Evolutionary conservation across 2,888 invertebrate species (phyloP).

Genomic region (Heliconius erato): DNA sequence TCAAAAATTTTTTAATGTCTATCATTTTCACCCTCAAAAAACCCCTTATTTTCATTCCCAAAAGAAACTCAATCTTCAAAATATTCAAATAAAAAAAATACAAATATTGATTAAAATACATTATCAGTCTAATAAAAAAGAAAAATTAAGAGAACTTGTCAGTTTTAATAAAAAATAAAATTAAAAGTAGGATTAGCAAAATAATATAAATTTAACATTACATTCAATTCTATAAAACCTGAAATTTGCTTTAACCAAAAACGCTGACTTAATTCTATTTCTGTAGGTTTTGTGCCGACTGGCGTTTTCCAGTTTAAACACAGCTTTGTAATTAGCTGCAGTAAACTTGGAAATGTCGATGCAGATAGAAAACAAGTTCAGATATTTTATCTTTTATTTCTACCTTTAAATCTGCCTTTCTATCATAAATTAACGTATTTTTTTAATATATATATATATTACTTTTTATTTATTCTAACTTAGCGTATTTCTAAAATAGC

Average conservation of each 20-base stretch:
- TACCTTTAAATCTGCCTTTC: too few relatives aligned
- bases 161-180: neutral
- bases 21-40: too few relatives aligned
- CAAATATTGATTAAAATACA: too few relatives aligned
- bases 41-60: too few relatives aligned
- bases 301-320: conserved; percentile 32
- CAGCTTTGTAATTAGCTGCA: conserved; percentile 32
- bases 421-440: too few relatives aligned
- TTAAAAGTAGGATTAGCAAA: neutral
- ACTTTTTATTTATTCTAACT: too few relatives aligned
- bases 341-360: neutral
- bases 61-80: too few relatives aligned
- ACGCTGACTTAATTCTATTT: conserved; percentile 34
- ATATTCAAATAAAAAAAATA: too few relatives aligned
- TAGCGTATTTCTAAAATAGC: too few relatives aligned
- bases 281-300: conserved; percentile 20
- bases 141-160: neutral
- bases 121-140: too few relatives aligned
- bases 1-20: too few relatives aligned
- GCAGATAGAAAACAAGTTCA: neutral
- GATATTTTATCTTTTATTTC: neutral
- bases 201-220: neutral
- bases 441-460: too few relatives aligned
- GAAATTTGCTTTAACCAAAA: neutral
- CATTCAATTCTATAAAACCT: conserved; percentile 3